A percentile compares a stretch with the other conserved stretches of the same genome.
phyloP scores from a whole-genome alignment of 2,888 invertebrate genomes.

The Sussaba pulchella region DNA sequence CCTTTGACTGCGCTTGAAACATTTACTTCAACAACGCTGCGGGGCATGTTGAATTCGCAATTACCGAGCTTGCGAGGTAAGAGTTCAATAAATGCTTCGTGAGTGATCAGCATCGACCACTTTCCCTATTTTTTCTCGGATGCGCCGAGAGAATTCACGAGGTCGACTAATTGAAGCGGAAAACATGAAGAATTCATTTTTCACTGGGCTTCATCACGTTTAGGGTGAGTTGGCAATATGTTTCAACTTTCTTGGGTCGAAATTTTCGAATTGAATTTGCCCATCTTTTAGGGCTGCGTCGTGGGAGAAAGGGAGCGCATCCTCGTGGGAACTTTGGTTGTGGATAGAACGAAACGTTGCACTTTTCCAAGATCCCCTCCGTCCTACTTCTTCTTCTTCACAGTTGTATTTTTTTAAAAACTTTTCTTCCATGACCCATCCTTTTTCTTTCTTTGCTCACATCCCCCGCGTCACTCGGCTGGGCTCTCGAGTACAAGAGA shows the following conservation, averaged over 20 bases:
- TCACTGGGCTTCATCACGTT: no score
- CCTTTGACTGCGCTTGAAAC: not conserved
- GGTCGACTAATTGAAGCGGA: not conserved
- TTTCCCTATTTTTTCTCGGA: not conserved
- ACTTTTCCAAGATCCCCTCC: slow-evolving; percentile 41
- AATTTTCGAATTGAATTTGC: not conserved
- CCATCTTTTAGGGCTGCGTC: not conserved
- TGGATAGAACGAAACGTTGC: slow-evolving; percentile 31
- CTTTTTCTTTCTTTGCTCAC: not conserved
- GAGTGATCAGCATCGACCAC: slow-evolving; percentile 1
- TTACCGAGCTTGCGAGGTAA: slow-evolving; percentile 6
- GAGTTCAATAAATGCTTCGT: slow-evolving; percentile 8
- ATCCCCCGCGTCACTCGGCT: not conserved
- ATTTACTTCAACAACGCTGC: not conserved
- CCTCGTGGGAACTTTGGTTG: slow-evolving; percentile 42
- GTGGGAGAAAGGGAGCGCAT: not conserved
- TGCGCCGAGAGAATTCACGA: not conserved
- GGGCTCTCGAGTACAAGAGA: slow-evolving; percentile 6
- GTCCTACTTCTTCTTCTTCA: slow-evolving; percentile 13
- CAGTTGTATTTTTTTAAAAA: not conserved
- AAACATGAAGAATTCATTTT: no score
- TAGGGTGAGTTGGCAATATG: not conserved
- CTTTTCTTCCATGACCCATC: not conserved
- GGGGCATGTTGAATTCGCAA: slow-evolving; percentile 30
- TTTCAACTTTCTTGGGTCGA: not conserved